Percentiles rank a stretch among this genome's conserved stretches.
These are phyloP conservation scores for Pollenia amentaria DNA, from an alignment of 2,888 invertebrate genomes.

Conservation along the genomic window DNA sequence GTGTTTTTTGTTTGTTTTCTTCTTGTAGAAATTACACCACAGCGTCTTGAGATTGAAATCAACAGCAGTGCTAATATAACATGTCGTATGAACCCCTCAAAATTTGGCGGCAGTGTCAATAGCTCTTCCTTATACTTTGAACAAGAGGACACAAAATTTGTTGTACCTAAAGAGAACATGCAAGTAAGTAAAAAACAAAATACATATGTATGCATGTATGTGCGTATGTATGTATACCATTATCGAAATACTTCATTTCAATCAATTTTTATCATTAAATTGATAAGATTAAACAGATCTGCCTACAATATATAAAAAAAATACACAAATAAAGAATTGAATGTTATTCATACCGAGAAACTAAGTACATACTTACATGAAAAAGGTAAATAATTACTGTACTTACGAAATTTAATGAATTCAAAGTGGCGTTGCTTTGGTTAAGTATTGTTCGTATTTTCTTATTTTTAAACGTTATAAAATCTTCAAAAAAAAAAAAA, in stretches of 20 bases:
- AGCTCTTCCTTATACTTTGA: slow-evolving; percentile 78
- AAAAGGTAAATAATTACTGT: no score
- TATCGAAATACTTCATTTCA: background rate
- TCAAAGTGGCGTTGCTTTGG: no score
- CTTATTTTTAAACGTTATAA: no score
- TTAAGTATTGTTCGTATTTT: no score
- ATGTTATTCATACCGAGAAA: no score
- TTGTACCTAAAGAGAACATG: slow-evolving; percentile 70
- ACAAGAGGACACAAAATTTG: slow-evolving; percentile 70
- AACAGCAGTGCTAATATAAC: slow-evolving; percentile 80
- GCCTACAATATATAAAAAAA: background rate
- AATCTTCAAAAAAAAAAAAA: no score
- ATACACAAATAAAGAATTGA: background rate
- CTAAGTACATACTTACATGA: no score
- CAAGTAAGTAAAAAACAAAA: slow-evolving; percentile 61
- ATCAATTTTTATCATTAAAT: slow-evolving; percentile 5
- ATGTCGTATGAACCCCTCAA: slow-evolving; percentile 80
- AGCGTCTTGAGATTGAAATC: slow-evolving; percentile 76
- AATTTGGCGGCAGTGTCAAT: slow-evolving; percentile 77
- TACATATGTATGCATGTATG: background rate
- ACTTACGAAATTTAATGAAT: no score
- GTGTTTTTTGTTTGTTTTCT: slow-evolving; percentile 10
- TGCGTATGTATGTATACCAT: background rate
- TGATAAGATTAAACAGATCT: slow-evolving; percentile 21
- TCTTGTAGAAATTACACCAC: slow-evolving; percentile 66